Percentiles rank a stretch among this genome's conserved stretches.
These are phyloP conservation scores for Drosophila austrosaltans DNA, from an alignment of 2,888 invertebrate genomes.

Conservation along the genomic window DNA sequence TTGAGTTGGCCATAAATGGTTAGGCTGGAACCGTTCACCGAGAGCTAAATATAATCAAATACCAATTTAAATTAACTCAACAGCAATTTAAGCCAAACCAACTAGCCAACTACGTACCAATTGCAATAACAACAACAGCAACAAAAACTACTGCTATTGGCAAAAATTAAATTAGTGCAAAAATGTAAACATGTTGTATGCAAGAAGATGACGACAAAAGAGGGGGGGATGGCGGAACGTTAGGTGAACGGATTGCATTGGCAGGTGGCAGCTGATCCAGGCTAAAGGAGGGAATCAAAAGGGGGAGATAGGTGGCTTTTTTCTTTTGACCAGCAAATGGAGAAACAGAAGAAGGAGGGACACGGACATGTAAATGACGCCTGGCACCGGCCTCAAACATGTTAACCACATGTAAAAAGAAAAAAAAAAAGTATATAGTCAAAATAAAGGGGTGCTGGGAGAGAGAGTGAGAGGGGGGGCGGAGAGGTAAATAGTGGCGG, in stretches of 20 bases:
- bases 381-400: slow-evolving; percentile 74
- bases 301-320: slow-evolving; percentile 23
- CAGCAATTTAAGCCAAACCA: slow-evolving; percentile 72
- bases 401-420: slow-evolving; percentile 72
- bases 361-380: slow-evolving; percentile 77
- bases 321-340: not conserved
- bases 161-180: slow-evolving; percentile 77
- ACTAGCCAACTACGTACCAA: slow-evolving; percentile 23
- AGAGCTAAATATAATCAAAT: slow-evolving; percentile 77
- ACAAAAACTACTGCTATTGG: slow-evolving; percentile 52
- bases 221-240: not conserved
- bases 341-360: slow-evolving; percentile 49
- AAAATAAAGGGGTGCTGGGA: not conserved
- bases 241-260: no score
- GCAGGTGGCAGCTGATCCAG: slow-evolving; percentile 10
- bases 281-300: slow-evolving; percentile 46
- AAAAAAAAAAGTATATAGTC: not conserved
- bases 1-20: slow-evolving; percentile 78
- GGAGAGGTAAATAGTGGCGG: not conserved
- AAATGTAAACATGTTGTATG: slow-evolving; percentile 76
- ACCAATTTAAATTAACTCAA: slow-evolving; percentile 79
- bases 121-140: slow-evolving; percentile 39
- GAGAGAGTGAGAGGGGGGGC: slow-evolving; percentile 16
- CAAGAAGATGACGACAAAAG: slow-evolving; percentile 49
- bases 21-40: slow-evolving; percentile 52